phyloP scores from a whole-genome alignment of 2,888 invertebrate species.

The Dynastes tityus region DNA sequence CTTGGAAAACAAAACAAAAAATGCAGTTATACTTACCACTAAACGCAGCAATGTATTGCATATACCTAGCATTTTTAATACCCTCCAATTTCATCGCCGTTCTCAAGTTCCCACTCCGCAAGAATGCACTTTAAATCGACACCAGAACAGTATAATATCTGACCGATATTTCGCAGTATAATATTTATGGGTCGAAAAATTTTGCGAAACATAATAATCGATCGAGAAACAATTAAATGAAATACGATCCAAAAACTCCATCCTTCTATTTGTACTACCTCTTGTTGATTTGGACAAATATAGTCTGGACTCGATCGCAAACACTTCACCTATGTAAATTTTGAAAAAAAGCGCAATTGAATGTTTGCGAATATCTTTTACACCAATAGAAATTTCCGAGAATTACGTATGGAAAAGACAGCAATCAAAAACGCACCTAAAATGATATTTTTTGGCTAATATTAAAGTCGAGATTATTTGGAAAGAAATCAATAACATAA shows the following conservation, averaged over 20 bases:
- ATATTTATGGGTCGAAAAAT: conserved; percentile 7
- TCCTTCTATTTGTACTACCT: background rate
- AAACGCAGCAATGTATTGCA: conserved; percentile 55
- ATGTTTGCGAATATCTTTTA: background rate
- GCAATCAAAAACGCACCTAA: too few species aligned
- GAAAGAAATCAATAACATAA: too few species aligned
- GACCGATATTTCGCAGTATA: background rate
- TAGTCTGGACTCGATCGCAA: background rate
- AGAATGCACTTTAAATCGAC: background rate
- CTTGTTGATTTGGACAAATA: conserved; percentile 5
- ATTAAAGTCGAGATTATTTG: background rate
- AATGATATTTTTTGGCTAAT: background rate
- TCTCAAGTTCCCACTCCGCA: background rate
- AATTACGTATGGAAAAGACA: background rate
- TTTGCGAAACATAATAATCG: conserved; percentile 1
- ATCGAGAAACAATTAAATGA: conserved; percentile 15
- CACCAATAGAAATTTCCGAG: background rate
- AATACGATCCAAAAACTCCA: conserved; percentile 33
- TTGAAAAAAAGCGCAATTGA: background rate
- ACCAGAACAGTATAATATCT: conserved; percentile 4
- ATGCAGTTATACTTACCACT: conserved; percentile 50
- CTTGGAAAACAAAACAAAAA: background rate
- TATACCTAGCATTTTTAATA: conserved; percentile 50
- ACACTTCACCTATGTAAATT: background rate
- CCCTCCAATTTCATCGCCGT: conserved; percentile 43